Conservation (phyloP, 2,888 invertebrate species). For the Liopterus haemorrhoidalis region DNA sequence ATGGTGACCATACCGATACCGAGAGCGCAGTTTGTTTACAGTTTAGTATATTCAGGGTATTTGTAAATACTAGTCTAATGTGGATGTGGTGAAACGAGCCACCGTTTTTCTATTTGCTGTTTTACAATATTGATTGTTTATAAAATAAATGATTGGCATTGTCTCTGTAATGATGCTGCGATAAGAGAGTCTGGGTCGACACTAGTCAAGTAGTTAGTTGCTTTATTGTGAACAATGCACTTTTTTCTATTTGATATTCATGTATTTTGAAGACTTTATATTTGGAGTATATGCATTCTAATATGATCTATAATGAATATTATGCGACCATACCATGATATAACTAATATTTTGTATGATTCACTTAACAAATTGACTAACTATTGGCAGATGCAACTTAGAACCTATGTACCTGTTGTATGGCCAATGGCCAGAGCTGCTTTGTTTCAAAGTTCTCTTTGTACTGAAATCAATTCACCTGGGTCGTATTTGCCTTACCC, state of each 20-base stretch:
- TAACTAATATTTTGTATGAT: no score
- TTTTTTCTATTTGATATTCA: no score
- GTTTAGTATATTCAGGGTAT: constrained; percentile 47
- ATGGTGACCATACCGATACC: constrained; percentile 14
- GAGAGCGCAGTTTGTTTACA: constrained; percentile 34
- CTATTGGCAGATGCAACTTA: constrained; percentile 21
- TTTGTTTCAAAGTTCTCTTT: constrained; percentile 15
- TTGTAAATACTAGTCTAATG: constrained; percentile 49
- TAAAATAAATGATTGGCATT: constrained; percentile 14
- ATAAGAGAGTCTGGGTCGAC: no score
- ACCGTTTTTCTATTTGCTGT: constrained; percentile 14
- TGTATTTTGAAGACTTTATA: no score
- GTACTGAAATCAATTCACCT: not conserved
- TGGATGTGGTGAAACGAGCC: constrained; percentile 34
- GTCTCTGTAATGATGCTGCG: no score
- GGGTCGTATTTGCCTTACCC: not conserved
- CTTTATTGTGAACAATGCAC: no score
- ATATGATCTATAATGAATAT: no score
- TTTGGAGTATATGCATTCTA: no score
- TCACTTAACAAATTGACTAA: no score
- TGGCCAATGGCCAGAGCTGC: constrained; percentile 17
- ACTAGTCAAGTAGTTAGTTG: no score
- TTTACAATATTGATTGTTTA: constrained; percentile 10
- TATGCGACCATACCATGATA: no score
- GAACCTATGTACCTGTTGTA: constrained; percentile 17